Evolutionary conservation across 2,113 vertebrate species (phyloP), one percentile per base, ranked within the genome.

Genomic region (Calyptommatus sinebrachiatus): DNA sequence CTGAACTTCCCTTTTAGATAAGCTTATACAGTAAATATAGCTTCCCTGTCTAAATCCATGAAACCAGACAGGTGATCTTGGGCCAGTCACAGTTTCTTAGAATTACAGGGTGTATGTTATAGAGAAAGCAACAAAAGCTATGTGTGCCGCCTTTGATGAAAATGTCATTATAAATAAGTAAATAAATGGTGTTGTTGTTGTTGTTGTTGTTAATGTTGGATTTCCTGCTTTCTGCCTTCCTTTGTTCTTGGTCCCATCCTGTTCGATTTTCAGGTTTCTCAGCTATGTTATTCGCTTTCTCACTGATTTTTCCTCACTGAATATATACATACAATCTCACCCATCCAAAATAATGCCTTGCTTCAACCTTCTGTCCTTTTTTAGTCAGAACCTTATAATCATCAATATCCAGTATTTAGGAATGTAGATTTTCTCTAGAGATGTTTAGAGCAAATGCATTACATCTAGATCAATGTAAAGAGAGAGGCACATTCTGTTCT

Each of bases 201-300:
- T 41, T 41, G 35, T 41, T 41, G 35, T 41, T 41, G 35, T 5
- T 41, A 41, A 41, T 41, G 35, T 41, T 41, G 35, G 87, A 83
- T 7, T 28, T 90, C 89, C 83, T 92, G 84, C 88, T 94, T 94
- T 89, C 87, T 85, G 77, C 67, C 71, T 89, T 86, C 78, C 81
- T 92, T 95, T 94, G 88, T 92, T 93, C 83, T 87, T 83, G 69
- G 77, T 78, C 57, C 60, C 66, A 74, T n/a, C n/a, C 79, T 80
- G 88, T 71, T n/a, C 67, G 86, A 85, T 87, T 80, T 88, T 77
- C 68, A 81, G 69, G 10, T 87, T 93, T 90, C 79, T 79, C 22
- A 26, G 67, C 82, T 86, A 69, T 71, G 53, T 72, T 78, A 90
- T 84, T 89, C 79, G 78, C 16, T 88, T 92, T 77, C 86, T 85